Conservation (phyloP, 2,113 vertebrate genomes). For the Indri indri region DNA sequence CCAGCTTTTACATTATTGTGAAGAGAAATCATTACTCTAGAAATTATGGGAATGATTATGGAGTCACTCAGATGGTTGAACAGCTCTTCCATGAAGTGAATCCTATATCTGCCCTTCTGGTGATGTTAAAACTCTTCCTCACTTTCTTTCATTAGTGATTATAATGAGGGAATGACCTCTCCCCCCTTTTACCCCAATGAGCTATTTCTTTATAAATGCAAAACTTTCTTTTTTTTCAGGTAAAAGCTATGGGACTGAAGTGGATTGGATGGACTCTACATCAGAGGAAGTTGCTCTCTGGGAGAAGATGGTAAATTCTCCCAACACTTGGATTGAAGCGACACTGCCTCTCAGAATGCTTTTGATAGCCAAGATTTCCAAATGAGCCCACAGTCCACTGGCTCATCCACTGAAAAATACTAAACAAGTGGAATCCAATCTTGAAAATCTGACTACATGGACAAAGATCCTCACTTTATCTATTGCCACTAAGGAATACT, state of each 20-base stretch:
- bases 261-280: constrained; percentile 96
- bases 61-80: neutral
- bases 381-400: constrained; percentile 76
- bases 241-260: constrained; percentile 91
- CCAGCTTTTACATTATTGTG: neutral
- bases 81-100: neutral
- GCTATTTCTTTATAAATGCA: neutral
- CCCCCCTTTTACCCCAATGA: fast-evolving
- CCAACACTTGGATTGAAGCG: constrained; percentile 92
- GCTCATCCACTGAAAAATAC: neutral
- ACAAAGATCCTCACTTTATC: neutral
- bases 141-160: neutral
- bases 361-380: constrained; percentile 87
- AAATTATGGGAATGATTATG: neutral
- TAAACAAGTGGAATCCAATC: neutral
- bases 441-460: neutral
- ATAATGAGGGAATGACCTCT: neutral
- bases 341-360: constrained; percentile 93
- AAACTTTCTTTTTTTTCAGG: constrained; percentile 82
- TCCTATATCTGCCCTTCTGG: neutral
- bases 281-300: constrained; percentile 89
- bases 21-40: neutral
- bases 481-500: neutral
- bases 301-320: constrained; percentile 91
- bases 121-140: neutral